Base-by-base conservation (phyloP, 2,888 invertebrate species). In the Peribatodes rhomboidaria region DNA sequence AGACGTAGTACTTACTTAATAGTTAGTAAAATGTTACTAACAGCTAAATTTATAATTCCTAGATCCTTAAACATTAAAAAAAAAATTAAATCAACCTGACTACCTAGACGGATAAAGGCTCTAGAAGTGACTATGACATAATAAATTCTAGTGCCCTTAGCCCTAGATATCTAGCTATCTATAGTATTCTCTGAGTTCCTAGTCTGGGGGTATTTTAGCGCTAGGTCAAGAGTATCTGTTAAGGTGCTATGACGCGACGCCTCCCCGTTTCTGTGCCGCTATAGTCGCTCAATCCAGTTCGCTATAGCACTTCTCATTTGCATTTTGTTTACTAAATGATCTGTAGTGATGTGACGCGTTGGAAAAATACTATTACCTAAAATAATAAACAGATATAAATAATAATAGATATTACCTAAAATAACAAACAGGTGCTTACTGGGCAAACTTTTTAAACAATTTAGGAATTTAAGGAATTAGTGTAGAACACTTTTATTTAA, bases 201-300 rank as follows among this genome's bases (percentile, higher is more conserved):
- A 4, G 3, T 27, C 27, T 27, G 27, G 27, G 27, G 27, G 11
- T 35, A 9, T 11, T 42, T 18, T 42, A 13, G 20, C 13, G 16
- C 64, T 79, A 73, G 75, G 73, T 75, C 73, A 73, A 64, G 59
- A 64, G 54, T 64, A 63, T 47, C n/a, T n/a, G 42, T n/a, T n/a
- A n/a, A n/a, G n/a, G n/a, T n/a, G 47, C 47, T 47, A 61, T 76
- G 78, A 81, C 80, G 78, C 82, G 68, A 75, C 92, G 89, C 92
- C 83, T 85, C 92, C 92, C 90, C 92, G 86, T 78, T 82, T 88
- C 85, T 92, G 92, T 92, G 84, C 92, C 78, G 39, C 67, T 59
- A 75, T 65, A 27, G 8, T 16, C 70, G 56, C 61, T 35, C 70
- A 74, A 81, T 77, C 89, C 83, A 83, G 87, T 87, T 86, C 77